phyloP scores from a whole-genome alignment of 30 jellyfish, hydroid and myxozoan species.

The Aurelia aurita complex sp. Pacific region DNA sequence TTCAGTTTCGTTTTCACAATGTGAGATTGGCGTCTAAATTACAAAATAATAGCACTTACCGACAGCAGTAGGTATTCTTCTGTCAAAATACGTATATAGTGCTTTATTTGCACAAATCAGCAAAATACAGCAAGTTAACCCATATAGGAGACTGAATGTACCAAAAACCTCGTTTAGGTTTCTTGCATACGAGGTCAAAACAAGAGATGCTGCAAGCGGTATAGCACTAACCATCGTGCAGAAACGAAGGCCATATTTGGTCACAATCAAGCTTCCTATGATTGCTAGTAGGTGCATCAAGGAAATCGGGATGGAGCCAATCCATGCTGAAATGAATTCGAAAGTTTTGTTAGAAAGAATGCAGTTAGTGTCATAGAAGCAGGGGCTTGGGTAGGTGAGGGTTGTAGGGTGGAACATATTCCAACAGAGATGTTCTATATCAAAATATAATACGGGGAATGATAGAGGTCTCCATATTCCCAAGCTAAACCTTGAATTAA shows the following conservation, averaged over 20 bases:
- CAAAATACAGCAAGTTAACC: conserved; percentile 24
- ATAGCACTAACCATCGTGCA: conserved; percentile 2
- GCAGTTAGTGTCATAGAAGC: too few relatives aligned
- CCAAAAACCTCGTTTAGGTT: conserved; percentile 16
- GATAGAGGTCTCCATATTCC: too few relatives aligned
- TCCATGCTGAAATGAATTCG: conserved; percentile 14
- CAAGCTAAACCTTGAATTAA: too few relatives aligned
- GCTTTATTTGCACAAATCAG: conserved; percentile 4
- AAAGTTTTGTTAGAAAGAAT: background rate
- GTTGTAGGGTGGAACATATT: too few relatives aligned
- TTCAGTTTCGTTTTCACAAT: too few relatives aligned
- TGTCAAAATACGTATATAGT: conserved; percentile 21
- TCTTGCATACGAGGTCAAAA: conserved; percentile 23
- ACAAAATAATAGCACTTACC: conserved; percentile 1
- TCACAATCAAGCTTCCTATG: conserved; percentile 15
- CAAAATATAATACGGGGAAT: too few relatives aligned
- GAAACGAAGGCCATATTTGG: conserved; percentile 30
- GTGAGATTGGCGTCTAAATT: too few relatives aligned
- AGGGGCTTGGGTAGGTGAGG: too few relatives aligned
- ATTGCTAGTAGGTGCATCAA: conserved; percentile 7
- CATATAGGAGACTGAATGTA: conserved; percentile 44
- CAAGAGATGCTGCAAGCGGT: conserved; percentile 21
- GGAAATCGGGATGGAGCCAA: conserved; percentile 39
- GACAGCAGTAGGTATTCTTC: conserved; percentile 19
- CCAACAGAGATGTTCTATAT: too few relatives aligned